These are phyloP conservation scores for Leptinotarsa lineolata DNA, from an alignment of 1,140 invertebrate species.

Conservation along the genomic window DNA sequence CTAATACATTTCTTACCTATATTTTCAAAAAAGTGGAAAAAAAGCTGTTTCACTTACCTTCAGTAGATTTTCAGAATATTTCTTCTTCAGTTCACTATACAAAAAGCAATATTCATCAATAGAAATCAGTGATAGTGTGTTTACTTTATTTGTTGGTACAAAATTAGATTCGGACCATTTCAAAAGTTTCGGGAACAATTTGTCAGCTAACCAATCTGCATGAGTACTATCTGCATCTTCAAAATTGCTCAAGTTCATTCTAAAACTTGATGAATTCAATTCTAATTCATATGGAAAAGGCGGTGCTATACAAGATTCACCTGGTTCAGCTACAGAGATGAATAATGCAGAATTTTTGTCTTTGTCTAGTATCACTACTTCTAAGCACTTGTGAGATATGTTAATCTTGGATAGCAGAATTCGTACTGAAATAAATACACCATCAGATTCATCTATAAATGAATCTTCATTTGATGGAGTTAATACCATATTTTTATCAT, in stretches of 20 bases:
- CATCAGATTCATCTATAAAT: conserved; percentile 32
- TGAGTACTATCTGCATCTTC: conserved; percentile 51
- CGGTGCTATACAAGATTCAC: conserved; percentile 41
- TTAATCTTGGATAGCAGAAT: conserved; percentile 45
- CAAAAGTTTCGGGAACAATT: conserved; percentile 66
- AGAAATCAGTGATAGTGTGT: conserved; percentile 71
- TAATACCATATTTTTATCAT: conserved; percentile 47
- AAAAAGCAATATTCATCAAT: conserved; percentile 71
- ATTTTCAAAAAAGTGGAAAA: no score
- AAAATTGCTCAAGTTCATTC: conserved; percentile 43
- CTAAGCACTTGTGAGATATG: conserved; percentile 43
- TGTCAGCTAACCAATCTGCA: conserved; percentile 61
- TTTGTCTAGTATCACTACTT: conserved; percentile 52
- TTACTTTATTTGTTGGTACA: conserved; percentile 50
- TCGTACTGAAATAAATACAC: conserved; percentile 49
- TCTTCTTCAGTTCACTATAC: conserved; percentile 78
- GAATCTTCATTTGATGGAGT: conserved; percentile 29
- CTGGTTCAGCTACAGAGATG: conserved; percentile 39
- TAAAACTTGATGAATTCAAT: conserved; percentile 37
- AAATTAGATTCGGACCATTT: conserved; percentile 65
- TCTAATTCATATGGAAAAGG: conserved; percentile 50
- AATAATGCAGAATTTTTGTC: conserved; percentile 43
- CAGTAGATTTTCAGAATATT: conserved; percentile 76
- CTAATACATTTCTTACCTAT: no score
- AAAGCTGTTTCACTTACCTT: conserved; percentile 57